Evolutionary conservation across 2,797 vertebrate species (phyloP), one percentile per base, ranked within the genome.

Genomic region (Etheostoma perlongum): DNA sequence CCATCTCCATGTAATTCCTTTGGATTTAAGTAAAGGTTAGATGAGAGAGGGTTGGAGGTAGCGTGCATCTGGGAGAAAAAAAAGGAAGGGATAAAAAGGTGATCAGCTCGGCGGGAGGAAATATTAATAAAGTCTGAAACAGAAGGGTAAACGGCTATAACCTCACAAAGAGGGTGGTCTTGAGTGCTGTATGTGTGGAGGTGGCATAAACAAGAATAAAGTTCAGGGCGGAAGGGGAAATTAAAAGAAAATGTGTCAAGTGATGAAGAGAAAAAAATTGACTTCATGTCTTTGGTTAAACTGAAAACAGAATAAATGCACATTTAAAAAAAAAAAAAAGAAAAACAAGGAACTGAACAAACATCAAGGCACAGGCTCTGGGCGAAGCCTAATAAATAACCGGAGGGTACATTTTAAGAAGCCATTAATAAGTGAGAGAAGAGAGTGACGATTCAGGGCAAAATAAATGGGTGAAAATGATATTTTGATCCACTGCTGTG

Each of bases 401-500:
- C 27, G 4, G 25, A 51, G 23, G 13, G 1, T 16, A 63, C 74
- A 64, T 68, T 66, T 48, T 52, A 52, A 76, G 2, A 36, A 47
- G 42, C 18, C 7, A 30, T 23, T 57, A 21, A 61, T 65, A 40
- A 68, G 40, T 2, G 51, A 77, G 55, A 40, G 36, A 40, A 40
- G 36, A 40, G 4, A 44, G 13, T 44, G 42, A 44, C 14, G 42
- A 76, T 73, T 82, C 48, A 59, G 63, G 67, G 76, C 49, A 75
- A 72, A 85, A 80, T 36, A 74, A 83, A 77, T 67, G 55, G 68
- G 54, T 69, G 67, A 85, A 84, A 86, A 85, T 78, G 10, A 63
- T 74, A 65, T 89, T 89, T 87, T 88, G 81, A 91, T 86, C 75
- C 67, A 67, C 57, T 52, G 77, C 76, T 49, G 59, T 49, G 59